Evolutionary conservation across 2,113 vertebrate species (phyloP), one percentile per base, ranked within the genome.

Genomic region (Neogale vison): DNA sequence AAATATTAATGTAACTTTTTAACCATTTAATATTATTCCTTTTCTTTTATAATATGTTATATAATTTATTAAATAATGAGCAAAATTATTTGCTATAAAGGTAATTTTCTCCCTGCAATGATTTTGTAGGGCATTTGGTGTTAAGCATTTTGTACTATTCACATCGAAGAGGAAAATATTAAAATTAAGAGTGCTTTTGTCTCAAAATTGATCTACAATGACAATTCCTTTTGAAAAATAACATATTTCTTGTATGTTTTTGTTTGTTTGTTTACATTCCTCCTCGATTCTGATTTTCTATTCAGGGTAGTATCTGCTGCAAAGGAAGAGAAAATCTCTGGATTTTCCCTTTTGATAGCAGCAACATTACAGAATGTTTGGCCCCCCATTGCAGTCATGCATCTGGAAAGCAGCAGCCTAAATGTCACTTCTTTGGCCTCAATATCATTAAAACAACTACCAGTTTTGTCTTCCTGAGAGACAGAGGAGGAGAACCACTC

Each of bases 1-100:
- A 99, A 99, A 99, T 99, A 99, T 99, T 97, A 98, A 98, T 93
- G 50, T 91, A 95, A 98, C 94, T 98, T 98, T 98, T 97, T 98
- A 97, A 98, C 92, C 93, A 97, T 98, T 98, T 96, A 95, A 97
- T 97, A 98, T 82, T 98, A 95, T 98, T 98, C 69, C n/a, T 95
- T 96, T 95, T 93, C 76, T 90, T 90, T 95, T 39, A 77, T 90
- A 90, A 63, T 97, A 92, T 95, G 42, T 63, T 88, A 87, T 86
- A 34, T 95, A 94, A 74, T 55, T 92, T 97, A 84, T 89, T 82
- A 95, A 93, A 79, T 90, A 47, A 77, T 88, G n/a, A 89, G 7
- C 9, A 93, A 52, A 90, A 65, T 86, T 88, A 93, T 86, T 96
- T 92, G 65, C 87, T 15, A 31, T 31, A 47, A 77, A 94, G 34